Evolutionary conservation across 2,888 invertebrate species (phyloP).

Genomic region (Platypus cylindrus): DNA sequence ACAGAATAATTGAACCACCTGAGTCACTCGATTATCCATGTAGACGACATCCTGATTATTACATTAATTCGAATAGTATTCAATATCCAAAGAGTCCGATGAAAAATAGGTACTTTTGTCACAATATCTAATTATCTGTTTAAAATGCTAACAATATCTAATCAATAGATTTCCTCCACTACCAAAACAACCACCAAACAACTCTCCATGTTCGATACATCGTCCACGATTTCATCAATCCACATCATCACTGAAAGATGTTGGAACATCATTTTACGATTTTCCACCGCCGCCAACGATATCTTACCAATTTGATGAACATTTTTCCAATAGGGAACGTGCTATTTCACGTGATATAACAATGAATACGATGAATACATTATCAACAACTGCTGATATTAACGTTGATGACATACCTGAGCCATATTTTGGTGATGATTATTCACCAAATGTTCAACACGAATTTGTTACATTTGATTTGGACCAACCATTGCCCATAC

Average conservation of each 20-base stretch:
- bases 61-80: conserved; percentile 34
- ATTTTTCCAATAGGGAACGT: conserved; percentile 21
- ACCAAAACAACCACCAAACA: conserved; percentile 38
- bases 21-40: conserved; percentile 32
- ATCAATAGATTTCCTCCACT: conserved; percentile 1
- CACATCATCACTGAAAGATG: conserved; percentile 43
- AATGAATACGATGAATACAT: conserved; percentile 37
- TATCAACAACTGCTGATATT: conserved; percentile 45
- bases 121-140: background rate
- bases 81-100: conserved; percentile 25
- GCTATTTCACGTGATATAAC: conserved; percentile 45
- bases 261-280: conserved; percentile 46
- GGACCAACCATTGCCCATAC: conserved; percentile 39
- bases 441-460: conserved; percentile 44
- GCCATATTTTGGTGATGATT: conserved; percentile 37
- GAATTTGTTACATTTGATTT: conserved; percentile 61
- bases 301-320: conserved; percentile 44
- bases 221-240: conserved; percentile 35
- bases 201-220: conserved; percentile 46
- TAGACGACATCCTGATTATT: conserved; percentile 36
- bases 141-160: background rate
- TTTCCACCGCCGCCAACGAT: conserved; percentile 55
- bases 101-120: conserved; percentile 34
- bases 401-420: conserved; percentile 34
- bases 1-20: conserved; percentile 19